Percentiles rank a stretch among this genome's conserved stretches.
Conservation (phyloP, 2,113 vertebrate genomes). For the Synchiropus splendidus region DNA sequence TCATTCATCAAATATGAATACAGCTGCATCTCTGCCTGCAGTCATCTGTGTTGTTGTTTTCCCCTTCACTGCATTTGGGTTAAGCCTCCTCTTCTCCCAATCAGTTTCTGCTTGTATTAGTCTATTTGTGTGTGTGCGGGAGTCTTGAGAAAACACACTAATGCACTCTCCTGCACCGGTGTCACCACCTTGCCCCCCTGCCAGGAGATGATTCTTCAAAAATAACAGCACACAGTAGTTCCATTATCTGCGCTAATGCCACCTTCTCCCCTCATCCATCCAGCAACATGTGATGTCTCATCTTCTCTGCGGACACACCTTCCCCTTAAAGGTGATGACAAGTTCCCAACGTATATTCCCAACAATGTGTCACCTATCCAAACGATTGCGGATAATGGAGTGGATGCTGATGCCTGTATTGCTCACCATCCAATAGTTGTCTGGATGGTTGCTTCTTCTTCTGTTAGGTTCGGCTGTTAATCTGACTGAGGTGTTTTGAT, state of each 20-base stretch:
- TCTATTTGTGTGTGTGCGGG: conserved; percentile 2
- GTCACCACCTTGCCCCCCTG: conserved; percentile 11
- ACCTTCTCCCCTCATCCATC: conserved; percentile 8
- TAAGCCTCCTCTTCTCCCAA: conserved; percentile 11
- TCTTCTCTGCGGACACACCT: conserved; percentile 12
- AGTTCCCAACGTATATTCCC: no score
- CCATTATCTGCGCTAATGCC: conserved; percentile 37
- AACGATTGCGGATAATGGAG: no score
- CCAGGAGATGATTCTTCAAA: conserved; percentile 34
- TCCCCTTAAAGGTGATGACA: conserved; percentile 16
- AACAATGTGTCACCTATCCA: no score
- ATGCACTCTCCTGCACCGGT: conserved; percentile 49
- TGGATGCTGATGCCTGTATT: no score
- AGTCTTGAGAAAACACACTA: conserved; percentile 21
- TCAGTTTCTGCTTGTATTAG: conserved; percentile 3
- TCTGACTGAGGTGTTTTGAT: no score
- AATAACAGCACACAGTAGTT: conserved; percentile 40
- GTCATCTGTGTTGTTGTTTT: conserved; percentile 57
- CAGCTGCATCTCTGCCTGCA: conserved; percentile 37
- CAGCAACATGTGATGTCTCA: conserved; percentile 15
- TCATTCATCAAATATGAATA: conserved; percentile 58
- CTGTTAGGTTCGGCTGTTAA: no score
- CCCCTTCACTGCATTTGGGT: conserved; percentile 40
- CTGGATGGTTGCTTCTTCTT: no score
- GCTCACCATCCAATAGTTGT: no score